Percentiles rank a stretch among this genome's conserved stretches.
These are phyloP conservation scores for Drosophila suzukii DNA, from an alignment of 1,140 invertebrate species.

Conservation along the genomic window DNA sequence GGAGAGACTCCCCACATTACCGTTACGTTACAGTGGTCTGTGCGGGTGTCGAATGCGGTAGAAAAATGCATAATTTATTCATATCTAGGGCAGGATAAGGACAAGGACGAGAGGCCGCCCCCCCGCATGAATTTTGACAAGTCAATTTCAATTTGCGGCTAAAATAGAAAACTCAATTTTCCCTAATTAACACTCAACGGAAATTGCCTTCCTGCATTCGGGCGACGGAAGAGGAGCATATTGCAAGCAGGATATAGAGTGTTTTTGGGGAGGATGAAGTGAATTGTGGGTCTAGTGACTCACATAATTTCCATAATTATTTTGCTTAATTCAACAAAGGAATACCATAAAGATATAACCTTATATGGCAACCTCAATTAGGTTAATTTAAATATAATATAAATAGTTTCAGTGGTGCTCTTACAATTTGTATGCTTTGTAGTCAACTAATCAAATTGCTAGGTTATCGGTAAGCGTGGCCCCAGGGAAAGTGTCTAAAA, in stretches of 20 bases:
- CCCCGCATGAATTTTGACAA: constrained; percentile 32
- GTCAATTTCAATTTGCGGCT: constrained; percentile 46
- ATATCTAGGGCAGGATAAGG: constrained; percentile 11
- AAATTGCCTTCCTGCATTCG: constrained; percentile 25
- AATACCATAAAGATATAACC: no score
- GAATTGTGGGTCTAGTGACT: not conserved
- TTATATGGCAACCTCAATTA: no score
- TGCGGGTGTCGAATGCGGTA: constrained; percentile 44
- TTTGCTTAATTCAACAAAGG: not conserved
- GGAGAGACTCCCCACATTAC: constrained; percentile 27
- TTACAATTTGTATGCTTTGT: not conserved
- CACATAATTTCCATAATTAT: not conserved
- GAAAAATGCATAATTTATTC: constrained; percentile 65
- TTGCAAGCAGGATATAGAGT: constrained; percentile 1
- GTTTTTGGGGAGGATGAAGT: not conserved
- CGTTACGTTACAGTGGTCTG: constrained; percentile 65
- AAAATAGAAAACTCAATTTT: constrained; percentile 32
- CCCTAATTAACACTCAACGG: constrained; percentile 13
- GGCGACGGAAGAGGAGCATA: not conserved
- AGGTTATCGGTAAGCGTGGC: not conserved
- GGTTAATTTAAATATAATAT: no score
- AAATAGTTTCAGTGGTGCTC: not conserved
- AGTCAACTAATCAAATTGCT: constrained; percentile 7
- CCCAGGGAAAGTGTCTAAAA: not conserved
- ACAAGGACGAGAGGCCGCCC: not conserved